A percentile compares a stretch with the other conserved stretches of the same genome.
phyloP scores from a whole-genome alignment of 2,888 invertebrate species.

The Ormyrus pomaceus region DNA sequence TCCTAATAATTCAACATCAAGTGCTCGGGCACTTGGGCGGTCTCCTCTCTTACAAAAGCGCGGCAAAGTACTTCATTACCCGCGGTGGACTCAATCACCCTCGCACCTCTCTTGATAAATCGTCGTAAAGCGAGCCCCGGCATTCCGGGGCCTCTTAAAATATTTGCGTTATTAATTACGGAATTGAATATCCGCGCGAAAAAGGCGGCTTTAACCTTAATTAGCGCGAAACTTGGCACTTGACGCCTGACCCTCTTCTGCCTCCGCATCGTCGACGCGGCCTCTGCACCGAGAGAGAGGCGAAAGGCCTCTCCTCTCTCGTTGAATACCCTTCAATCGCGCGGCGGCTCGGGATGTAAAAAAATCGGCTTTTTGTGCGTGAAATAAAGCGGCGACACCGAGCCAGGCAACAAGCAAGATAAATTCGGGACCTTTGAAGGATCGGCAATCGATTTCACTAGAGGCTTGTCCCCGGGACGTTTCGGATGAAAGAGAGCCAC shows the following conservation, averaged over 20 bases:
- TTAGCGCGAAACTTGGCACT: slow-evolving; percentile 6
- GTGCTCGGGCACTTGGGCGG: slow-evolving; percentile 17
- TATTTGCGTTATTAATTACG: slow-evolving; percentile 42
- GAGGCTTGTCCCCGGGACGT: neutral
- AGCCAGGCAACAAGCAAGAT: slow-evolving; percentile 34
- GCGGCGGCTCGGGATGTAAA: slow-evolving; percentile 6
- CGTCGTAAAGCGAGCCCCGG: neutral
- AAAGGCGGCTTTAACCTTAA: slow-evolving; percentile 26
- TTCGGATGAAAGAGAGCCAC: neutral
- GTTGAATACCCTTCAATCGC: slow-evolving; percentile 46
- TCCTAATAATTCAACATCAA: too few species aligned
- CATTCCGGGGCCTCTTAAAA: slow-evolving; percentile 6
- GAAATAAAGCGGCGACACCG: neutral
- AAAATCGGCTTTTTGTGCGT: slow-evolving; percentile 43
- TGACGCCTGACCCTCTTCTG: neutral
- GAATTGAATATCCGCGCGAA: slow-evolving; percentile 17
- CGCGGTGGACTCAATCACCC: slow-evolving; percentile 24
- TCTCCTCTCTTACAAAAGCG: neutral
- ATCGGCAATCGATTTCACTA: slow-evolving; percentile 46
- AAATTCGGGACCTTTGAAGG: slow-evolving; percentile 39
- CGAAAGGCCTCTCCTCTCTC: neutral
- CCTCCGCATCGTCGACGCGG: too few species aligned
- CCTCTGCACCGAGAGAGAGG: neutral
- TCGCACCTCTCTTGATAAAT: slow-evolving; percentile 28
- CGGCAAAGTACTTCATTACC: slow-evolving; percentile 46